Evolutionary conservation across 64 coral and sea anemone genomes (phyloP), one percentile per base, ranked within the genome.

Genomic region (Anthopleura sola): DNA sequence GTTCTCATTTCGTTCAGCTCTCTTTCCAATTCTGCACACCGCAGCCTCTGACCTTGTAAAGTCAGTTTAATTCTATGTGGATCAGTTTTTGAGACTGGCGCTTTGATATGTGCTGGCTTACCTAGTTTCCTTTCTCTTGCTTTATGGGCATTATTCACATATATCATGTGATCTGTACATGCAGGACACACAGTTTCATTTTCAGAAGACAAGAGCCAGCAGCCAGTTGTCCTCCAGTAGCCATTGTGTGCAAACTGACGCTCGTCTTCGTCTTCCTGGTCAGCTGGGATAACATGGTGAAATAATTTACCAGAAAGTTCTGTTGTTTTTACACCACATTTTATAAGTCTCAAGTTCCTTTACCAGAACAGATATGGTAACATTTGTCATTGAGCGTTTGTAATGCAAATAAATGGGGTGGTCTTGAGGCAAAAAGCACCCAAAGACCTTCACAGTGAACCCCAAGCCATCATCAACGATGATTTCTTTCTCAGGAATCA

Each of bases 221-320:
- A 87, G 37, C 28, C 75, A 23, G 78, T 80, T 2, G 62, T 23
- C 78, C 71, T 21, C 85, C 69, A 75, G 75, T 58, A 58, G 14
- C 55, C 55, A 17, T 58, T 58, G 18, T 58, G 55, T 21, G 55
- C 13, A 21, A 58, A 58, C 55, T 58, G 55, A 16, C 18, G 4
- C 55, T 58, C 13, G 16, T 58, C 55, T 58, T 90, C 88, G 46
- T 75, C 55, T 58, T 58, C 55, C 21, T 16, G 13, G 48, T 51
- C 55, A 26, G 78, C 77, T 37, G 88, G 82, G 36, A 90, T 32
- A 37, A 85, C 69, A 85, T 90, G 82, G 46, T 84, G 88, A 57
- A 77, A 57, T 17, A 84, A 46, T 82, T 82, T 82, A 2, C 46
- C 51, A 28, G 1, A n/a, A 34, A 88, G 76, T 51, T 75, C 83